Evolutionary conservation across 2,888 invertebrate species (phyloP).

Genomic region (Portevinia maculata): DNA sequence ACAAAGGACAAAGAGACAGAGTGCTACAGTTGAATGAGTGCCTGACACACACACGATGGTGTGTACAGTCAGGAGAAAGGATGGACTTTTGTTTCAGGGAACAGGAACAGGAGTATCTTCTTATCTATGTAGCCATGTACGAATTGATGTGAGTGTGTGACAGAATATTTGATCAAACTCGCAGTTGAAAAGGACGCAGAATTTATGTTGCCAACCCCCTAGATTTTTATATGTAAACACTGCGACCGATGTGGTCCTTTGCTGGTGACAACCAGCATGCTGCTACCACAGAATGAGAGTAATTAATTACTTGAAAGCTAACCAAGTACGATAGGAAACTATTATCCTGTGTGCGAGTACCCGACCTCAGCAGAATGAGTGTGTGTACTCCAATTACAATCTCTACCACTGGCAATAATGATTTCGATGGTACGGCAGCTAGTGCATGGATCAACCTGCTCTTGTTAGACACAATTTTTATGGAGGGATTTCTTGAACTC

Average conservation of each 20-base stretch:
- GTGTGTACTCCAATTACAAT: conserved; percentile 31
- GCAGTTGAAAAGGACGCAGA: conserved; percentile 28
- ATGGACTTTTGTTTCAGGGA: conserved; percentile 49
- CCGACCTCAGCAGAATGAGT: background rate
- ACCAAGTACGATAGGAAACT: conserved; percentile 61
- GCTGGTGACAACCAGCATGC: conserved; percentile 38
- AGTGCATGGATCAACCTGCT: no score
- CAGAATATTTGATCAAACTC: conserved; percentile 55
- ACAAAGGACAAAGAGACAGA: conserved; percentile 28
- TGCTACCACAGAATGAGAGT: conserved; percentile 32
- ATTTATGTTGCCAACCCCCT: conserved; percentile 8
- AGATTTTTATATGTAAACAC: conserved; percentile 10
- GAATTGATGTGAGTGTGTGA: conserved; percentile 62
- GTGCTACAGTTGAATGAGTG: conserved; percentile 38
- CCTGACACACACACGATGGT: conserved; percentile 14
- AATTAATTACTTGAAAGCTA: conserved; percentile 66
- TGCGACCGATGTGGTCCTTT: conserved; percentile 34
- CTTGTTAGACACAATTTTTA: conserved; percentile 50
- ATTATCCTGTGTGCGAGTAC: conserved; percentile 47
- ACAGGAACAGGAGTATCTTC: conserved; percentile 23
- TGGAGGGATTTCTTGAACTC: conserved; percentile 23
- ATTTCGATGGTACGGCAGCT: conserved; percentile 2
- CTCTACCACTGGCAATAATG: conserved; percentile 6
- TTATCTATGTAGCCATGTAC: conserved; percentile 58
- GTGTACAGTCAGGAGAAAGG: conserved; percentile 25